phyloP scores from a whole-genome alignment of 2,797 vertebrate species.

The Chloroceryle inda region DNA sequence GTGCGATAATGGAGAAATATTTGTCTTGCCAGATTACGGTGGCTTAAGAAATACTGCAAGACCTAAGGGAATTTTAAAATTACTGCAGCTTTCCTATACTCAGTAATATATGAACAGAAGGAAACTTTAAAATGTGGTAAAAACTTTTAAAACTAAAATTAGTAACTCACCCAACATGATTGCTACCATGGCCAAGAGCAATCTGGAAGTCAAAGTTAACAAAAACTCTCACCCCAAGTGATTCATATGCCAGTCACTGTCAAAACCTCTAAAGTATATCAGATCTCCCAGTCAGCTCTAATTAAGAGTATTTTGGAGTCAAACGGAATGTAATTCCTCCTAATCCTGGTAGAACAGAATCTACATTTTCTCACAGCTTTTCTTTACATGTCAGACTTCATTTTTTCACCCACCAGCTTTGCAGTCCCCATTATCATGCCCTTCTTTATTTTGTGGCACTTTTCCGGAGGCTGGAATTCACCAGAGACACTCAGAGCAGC shows the following conservation, averaged over 20 bases:
- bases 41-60: neutral
- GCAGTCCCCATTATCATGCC: rapidly evolving
- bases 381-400: neutral
- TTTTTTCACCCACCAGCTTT: neutral
- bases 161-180: neutral
- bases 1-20: neutral
- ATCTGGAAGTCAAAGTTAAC: neutral
- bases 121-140: neutral
- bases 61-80: neutral
- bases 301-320: neutral
- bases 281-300: neutral
- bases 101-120: neutral
- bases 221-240: neutral
- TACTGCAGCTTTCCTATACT: neutral
- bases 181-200: neutral
- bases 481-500: neutral
- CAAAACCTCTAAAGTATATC: neutral
- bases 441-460: neutral
- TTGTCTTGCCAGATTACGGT: neutral
- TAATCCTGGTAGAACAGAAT: neutral
- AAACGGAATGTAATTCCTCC: neutral
- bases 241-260: neutral
- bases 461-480: neutral
- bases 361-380: neutral
- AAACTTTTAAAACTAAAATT: neutral